Conservation (phyloP, 2,797 vertebrate genomes). For the Mus caroli region DNA sequence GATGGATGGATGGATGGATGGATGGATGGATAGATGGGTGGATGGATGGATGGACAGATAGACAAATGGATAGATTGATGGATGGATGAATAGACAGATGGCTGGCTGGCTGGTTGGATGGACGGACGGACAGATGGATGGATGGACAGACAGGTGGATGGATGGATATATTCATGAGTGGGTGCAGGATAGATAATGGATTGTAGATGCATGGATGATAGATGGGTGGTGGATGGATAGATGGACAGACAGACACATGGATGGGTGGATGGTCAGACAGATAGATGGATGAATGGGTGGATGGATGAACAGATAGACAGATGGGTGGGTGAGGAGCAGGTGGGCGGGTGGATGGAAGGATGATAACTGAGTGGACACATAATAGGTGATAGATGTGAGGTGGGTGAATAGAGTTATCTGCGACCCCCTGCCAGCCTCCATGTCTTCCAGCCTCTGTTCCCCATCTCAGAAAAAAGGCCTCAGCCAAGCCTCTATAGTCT, state of each 20-base stretch:
- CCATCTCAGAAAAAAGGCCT: not conserved
- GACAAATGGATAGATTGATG: not conserved
- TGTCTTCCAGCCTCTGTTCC: not conserved
- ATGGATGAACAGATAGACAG: not conserved
- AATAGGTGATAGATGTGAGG: not conserved
- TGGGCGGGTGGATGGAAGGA: not conserved
- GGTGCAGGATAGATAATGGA: not conserved
- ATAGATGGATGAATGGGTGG: not conserved
- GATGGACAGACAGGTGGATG: not conserved
- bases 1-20: not conserved
- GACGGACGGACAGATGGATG: not conserved
- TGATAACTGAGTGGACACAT: not conserved
- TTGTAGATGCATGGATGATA: not conserved
- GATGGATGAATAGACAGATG: accelerated
- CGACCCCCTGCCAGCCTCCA: not conserved
- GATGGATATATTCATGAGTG: not conserved
- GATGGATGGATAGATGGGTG: not conserved
- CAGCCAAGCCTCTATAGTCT: not conserved
- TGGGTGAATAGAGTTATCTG: not conserved
- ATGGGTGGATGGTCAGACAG: not conserved
- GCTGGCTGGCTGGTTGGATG: not conserved
- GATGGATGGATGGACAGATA: no score
- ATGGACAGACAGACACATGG: no score
- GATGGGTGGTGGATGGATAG: not conserved
- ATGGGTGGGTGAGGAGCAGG: not conserved